A percentile compares a stretch with the other conserved stretches of the same genome.
Conservation (phyloP, 2,113 vertebrate species). For the Pollachius pollachius region DNA sequence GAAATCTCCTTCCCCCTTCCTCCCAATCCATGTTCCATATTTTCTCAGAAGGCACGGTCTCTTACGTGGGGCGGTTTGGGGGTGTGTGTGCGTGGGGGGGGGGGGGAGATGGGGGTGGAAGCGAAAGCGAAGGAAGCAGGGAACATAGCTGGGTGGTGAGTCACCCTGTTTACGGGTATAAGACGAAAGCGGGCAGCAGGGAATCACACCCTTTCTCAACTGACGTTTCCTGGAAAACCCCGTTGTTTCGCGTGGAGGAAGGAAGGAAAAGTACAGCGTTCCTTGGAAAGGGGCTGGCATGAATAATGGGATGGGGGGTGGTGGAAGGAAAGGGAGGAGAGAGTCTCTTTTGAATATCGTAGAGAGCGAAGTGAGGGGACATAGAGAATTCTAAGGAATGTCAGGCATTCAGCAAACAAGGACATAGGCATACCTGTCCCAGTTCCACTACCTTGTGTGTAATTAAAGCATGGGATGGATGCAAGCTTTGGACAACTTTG, state of each 20-base stretch:
- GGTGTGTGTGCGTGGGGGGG: no score
- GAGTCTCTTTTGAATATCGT: conserved; percentile 2
- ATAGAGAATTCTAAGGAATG: conserved; percentile 59
- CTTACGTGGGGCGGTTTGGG: no score
- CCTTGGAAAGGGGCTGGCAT: conserved; percentile 64
- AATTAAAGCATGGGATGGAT: conserved; percentile 8
- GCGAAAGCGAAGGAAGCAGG: conserved; percentile 74
- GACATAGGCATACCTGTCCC: conserved; percentile 27
- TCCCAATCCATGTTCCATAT: neutral
- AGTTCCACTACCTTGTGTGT: conserved; percentile 21
- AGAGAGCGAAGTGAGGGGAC: conserved; percentile 30
- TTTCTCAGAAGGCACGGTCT: no score
- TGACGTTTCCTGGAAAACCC: conserved; percentile 80
- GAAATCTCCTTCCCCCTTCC: neutral
- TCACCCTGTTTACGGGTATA: conserved; percentile 81
- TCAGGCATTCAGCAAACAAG: conserved; percentile 58
- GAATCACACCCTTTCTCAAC: conserved; percentile 74
- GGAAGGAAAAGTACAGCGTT: conserved; percentile 78
- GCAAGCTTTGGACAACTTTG: neutral
- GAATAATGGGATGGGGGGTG: conserved; percentile 43
- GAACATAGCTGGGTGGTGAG: conserved; percentile 74
- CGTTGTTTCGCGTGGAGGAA: conserved; percentile 64
- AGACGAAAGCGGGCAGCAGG: conserved; percentile 66
- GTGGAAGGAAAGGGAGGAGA: conserved; percentile 64
- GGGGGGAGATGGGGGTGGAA: conserved; percentile 65